Evolutionary conservation across 2,797 vertebrate genomes (phyloP).

Genomic region (Cossypha heuglini): DNA sequence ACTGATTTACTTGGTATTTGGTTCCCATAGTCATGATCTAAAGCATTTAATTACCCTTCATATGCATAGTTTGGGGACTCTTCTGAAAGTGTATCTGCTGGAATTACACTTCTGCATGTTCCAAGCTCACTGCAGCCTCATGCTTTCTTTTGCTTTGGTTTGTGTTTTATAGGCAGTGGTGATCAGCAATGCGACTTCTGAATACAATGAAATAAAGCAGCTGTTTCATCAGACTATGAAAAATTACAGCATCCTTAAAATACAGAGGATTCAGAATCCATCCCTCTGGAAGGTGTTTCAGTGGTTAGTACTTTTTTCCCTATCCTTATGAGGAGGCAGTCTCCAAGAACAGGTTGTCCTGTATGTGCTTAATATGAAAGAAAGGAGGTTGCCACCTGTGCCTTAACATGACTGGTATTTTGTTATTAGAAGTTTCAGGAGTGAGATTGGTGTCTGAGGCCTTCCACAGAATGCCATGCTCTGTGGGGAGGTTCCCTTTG

Average conservation of each 20-base stretch:
- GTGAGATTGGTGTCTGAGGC: neutral
- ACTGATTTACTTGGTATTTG: neutral
- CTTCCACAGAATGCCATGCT: neutral
- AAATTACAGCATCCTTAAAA: slow-evolving; percentile 71
- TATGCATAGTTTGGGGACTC: neutral
- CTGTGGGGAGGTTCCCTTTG: neutral
- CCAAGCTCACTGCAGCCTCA: neutral
- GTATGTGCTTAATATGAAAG: neutral
- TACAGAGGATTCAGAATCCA: slow-evolving; percentile 85
- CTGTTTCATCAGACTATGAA: slow-evolving; percentile 82
- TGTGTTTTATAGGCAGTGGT: slow-evolving; percentile 58
- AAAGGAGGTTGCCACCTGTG: neutral
- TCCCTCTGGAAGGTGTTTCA: slow-evolving; percentile 85
- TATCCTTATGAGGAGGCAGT: neutral
- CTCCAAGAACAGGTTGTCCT: neutral
- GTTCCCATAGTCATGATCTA: neutral
- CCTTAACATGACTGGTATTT: neutral
- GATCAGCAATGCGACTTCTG: slow-evolving; percentile 17
- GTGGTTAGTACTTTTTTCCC: slow-evolving; percentile 77
- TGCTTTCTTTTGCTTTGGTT: neutral
- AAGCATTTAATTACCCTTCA: neutral
- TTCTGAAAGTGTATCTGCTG: neutral
- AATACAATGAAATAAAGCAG: slow-evolving; percentile 72
- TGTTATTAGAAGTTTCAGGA: neutral
- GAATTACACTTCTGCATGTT: neutral